Percentiles rank a stretch among this genome's conserved stretches.
phyloP scores from a whole-genome alignment of 1,140 invertebrate genomes.

The Drosophila grimshawi region DNA sequence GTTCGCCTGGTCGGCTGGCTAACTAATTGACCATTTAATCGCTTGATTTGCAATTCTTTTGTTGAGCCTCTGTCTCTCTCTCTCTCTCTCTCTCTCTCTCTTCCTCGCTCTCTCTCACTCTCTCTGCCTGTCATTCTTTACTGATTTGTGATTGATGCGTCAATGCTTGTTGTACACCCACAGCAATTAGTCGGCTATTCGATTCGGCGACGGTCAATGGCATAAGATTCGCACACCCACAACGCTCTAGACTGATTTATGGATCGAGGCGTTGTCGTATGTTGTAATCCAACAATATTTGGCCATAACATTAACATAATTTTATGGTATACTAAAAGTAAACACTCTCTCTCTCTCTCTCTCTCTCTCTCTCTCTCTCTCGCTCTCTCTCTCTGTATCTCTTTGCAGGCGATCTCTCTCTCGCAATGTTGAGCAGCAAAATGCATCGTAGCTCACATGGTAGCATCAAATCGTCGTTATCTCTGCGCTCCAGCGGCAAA shows the following conservation, averaged over 20 bases:
- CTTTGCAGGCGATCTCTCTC: neutral
- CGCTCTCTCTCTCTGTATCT: neutral
- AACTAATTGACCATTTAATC: slow-evolving; percentile 80
- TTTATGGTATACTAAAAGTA: slow-evolving; percentile 32
- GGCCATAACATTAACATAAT: slow-evolving; percentile 43
- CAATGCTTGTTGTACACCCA: slow-evolving; percentile 44
- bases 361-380: slow-evolving; percentile 1
- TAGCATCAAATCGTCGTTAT: slow-evolving; percentile 68
- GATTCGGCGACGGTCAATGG: slow-evolving; percentile 65
- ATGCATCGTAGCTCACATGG: slow-evolving; percentile 62
- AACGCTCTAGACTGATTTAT: slow-evolving; percentile 53
- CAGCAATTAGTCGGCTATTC: slow-evolving; percentile 61
- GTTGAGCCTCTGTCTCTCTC: neutral
- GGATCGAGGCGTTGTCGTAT: slow-evolving; percentile 47
- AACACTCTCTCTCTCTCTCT: neutral
- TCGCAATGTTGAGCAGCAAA: slow-evolving; percentile 60
- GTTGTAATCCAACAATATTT: slow-evolving; percentile 67
- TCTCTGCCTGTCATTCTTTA: slow-evolving; percentile 2
- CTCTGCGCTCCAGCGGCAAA: slow-evolving; percentile 73
- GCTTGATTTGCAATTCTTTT: slow-evolving; percentile 64
- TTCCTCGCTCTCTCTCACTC: neutral
- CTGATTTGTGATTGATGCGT: slow-evolving; percentile 64
- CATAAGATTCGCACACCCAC: slow-evolving; percentile 69
- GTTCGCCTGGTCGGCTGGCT: slow-evolving; percentile 41
- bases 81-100: too few species aligned